A percentile compares a stretch with the other conserved stretches of the same genome.
phyloP scores from a whole-genome alignment of 2,113 vertebrate species.

The Odocoileus hemionus region DNA sequence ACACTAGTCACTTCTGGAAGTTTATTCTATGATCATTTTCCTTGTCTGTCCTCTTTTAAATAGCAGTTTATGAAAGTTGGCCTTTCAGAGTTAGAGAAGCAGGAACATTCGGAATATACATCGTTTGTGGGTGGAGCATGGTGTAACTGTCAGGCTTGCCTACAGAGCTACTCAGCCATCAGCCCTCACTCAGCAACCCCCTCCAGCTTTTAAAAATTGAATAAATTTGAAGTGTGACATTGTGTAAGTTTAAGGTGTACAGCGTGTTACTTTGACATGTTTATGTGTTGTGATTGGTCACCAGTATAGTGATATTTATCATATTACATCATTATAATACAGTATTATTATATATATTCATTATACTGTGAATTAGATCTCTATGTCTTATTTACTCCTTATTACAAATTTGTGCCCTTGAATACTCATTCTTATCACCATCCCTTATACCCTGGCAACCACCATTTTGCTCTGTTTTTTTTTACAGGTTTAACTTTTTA shows the following conservation, averaged over 20 bases:
- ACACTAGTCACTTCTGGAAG: background rate
- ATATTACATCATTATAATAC: background rate
- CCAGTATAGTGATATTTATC: background rate
- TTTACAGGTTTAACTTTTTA: background rate
- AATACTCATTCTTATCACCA: background rate
- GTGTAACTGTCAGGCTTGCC: background rate
- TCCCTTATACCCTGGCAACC: background rate
- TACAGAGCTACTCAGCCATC: background rate
- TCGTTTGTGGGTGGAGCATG: background rate
- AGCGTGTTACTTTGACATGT: background rate
- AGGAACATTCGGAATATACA: background rate
- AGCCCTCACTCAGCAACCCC: background rate
- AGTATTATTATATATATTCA: background rate
- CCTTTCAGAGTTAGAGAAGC: background rate
- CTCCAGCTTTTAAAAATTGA: background rate
- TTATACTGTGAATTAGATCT: background rate
- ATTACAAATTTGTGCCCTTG: background rate
- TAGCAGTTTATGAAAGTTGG: background rate
- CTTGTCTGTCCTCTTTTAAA: background rate
- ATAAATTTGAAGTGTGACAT: background rate
- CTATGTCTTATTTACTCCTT: background rate
- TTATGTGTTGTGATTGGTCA: background rate
- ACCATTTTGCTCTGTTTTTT: background rate
- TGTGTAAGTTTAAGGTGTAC: background rate
- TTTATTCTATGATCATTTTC: background rate